Conservation (phyloP, 2,888 invertebrate genomes). For the Tenthredo distinguenda region DNA sequence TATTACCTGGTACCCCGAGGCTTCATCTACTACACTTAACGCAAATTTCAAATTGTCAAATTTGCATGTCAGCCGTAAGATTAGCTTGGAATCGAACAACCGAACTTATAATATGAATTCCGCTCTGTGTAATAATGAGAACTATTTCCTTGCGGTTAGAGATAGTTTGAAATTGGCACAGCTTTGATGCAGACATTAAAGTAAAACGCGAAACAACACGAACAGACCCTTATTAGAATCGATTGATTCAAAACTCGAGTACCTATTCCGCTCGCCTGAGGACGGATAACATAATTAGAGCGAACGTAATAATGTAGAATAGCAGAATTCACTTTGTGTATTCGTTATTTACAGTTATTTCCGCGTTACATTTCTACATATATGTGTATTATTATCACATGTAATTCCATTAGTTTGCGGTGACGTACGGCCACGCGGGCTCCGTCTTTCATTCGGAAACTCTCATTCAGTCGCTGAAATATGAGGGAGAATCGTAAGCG, state of each 20-base stretch:
- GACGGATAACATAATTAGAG: background rate
- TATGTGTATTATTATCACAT: background rate
- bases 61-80: background rate
- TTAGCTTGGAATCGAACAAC: background rate
- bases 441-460: background rate
- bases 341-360: background rate
- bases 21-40: background rate
- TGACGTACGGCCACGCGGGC: background rate
- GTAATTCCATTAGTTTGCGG: background rate
- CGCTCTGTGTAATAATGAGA: background rate
- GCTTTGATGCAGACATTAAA: conserved; percentile 24
- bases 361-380: background rate
- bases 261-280: background rate
- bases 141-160: background rate
- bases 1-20: background rate
- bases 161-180: background rate
- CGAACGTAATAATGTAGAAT: background rate
- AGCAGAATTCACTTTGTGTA: background rate
- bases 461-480: background rate
- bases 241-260: conserved; percentile 32
- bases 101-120: background rate
- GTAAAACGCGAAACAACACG: conserved; percentile 39
- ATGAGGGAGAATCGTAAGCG: background rate
- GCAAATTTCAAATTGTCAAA: background rate
- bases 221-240: conserved; percentile 28